Evolutionary conservation across 2,888 invertebrate genomes (phyloP).

Genomic region (Lobophora halterata): DNA sequence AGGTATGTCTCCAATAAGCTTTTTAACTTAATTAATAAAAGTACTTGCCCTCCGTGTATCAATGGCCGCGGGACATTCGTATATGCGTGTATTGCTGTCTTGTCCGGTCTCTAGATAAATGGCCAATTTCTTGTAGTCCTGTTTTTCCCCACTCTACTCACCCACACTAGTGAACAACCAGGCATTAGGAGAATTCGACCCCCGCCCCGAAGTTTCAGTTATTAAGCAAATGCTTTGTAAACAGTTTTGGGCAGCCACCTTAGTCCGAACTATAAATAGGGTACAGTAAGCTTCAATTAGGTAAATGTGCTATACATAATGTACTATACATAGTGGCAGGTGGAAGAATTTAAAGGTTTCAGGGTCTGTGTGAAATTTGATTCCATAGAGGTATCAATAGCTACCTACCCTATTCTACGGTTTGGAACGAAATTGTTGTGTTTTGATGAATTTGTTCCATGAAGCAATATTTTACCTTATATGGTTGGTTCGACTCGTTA

Average conservation of each 20-base stretch:
- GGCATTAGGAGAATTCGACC: conserved; percentile 78
- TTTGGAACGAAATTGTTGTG: no score
- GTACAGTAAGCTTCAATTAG: conserved; percentile 66
- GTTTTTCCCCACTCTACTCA: conserved; percentile 32
- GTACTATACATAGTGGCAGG: conserved; percentile 14
- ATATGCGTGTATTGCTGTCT: no score
- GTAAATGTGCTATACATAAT: conserved; percentile 43
- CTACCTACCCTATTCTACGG: no score
- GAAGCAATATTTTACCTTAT: no score
- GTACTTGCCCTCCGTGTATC: no score
- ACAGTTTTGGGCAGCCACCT: conserved; percentile 76
- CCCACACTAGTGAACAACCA: conserved; percentile 46
- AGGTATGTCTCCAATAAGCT: no score
- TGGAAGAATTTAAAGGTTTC: conserved; percentile 21
- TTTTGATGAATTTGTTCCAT: no score
- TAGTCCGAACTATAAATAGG: conserved; percentile 72
- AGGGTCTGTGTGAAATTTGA: conserved; percentile 5
- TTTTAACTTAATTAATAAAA: no score
- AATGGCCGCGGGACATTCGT: no score
- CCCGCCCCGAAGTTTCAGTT: conserved; percentile 75
- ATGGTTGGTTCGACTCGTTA: no score
- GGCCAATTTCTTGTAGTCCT: background rate
- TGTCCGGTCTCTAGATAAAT: no score
- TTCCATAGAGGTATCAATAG: background rate
- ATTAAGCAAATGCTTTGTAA: conserved; percentile 81